A percentile compares a stretch with the other conserved stretches of the same genome.
Conservation (phyloP, 2,113 vertebrate genomes). For the Pongo pygmaeus region DNA sequence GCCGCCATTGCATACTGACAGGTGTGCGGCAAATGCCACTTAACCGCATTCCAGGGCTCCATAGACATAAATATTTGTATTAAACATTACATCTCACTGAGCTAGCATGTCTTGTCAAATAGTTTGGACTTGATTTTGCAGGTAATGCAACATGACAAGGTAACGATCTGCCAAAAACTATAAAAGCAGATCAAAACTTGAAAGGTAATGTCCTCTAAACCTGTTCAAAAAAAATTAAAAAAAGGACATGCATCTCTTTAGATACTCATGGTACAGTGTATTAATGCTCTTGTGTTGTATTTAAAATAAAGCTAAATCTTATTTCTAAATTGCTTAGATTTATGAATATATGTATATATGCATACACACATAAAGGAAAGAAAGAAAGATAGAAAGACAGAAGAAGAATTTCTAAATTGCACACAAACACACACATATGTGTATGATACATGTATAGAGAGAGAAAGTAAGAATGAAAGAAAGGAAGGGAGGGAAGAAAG, state of each 20-base stretch:
- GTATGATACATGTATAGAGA: background rate
- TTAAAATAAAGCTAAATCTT: background rate
- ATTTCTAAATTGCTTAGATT: background rate
- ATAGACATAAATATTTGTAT: background rate
- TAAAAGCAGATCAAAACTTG: conserved; percentile 44
- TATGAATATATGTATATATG: background rate
- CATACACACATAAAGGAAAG: background rate
- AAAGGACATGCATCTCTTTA: background rate
- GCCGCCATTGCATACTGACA: background rate
- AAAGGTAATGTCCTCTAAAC: conserved; percentile 42
- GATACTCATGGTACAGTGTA: background rate
- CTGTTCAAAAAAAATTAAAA: background rate
- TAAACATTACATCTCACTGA: background rate
- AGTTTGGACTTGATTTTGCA: background rate
- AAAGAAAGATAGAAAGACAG: too few relatives aligned
- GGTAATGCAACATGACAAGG: conserved; percentile 62
- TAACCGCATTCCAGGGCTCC: background rate
- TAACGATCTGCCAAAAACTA: conserved; percentile 52
- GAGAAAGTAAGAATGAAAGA: background rate
- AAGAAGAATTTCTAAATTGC: background rate
- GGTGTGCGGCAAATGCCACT: background rate
- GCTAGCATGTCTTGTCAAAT: rapidly evolving
- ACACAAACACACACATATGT: too few relatives aligned
- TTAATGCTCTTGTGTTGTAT: background rate
- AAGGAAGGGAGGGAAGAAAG: background rate